Evolutionary conservation across 2,113 vertebrate genomes (phyloP).

Genomic region (Anolis carolinensis): DNA sequence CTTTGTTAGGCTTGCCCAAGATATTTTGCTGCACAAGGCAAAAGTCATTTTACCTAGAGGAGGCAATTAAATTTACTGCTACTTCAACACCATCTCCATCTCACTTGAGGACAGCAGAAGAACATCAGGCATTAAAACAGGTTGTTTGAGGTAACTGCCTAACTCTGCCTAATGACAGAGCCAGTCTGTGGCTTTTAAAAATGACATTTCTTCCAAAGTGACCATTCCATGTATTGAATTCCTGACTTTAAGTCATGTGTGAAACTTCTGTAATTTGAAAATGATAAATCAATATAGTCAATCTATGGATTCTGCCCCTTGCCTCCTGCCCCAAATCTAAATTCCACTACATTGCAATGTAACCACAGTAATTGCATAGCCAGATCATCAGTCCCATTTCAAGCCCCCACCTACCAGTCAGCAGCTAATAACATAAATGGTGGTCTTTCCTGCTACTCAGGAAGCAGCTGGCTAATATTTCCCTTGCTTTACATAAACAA

Average conservation of each 20-base stretch:
- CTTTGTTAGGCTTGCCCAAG: background rate
- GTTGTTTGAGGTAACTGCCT: background rate
- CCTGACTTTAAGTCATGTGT: background rate
- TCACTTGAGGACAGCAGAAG: background rate
- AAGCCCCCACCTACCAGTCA: too few species aligned
- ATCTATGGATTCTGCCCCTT: too few species aligned
- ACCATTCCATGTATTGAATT: background rate
- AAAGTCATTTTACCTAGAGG: background rate
- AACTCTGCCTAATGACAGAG: background rate
- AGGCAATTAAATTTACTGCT: background rate
- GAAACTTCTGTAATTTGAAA: too few species aligned
- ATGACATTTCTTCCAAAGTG: background rate
- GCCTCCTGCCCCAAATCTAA: too few species aligned
- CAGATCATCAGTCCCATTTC: too few species aligned
- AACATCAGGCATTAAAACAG: background rate
- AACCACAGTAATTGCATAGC: too few species aligned
- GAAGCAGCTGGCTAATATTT: too few species aligned
- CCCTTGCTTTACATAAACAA: too few species aligned
- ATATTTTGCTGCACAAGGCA: background rate
- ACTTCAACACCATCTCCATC: background rate
- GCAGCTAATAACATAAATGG: too few species aligned
- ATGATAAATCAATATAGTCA: too few species aligned
- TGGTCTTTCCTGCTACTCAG: too few species aligned
- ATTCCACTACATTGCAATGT: too few species aligned
- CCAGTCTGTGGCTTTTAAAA: background rate